Percentiles rank a stretch among this genome's conserved stretches.
Conservation (phyloP, 2,888 invertebrate genomes). For the Cryptocheilus praepositus region DNA sequence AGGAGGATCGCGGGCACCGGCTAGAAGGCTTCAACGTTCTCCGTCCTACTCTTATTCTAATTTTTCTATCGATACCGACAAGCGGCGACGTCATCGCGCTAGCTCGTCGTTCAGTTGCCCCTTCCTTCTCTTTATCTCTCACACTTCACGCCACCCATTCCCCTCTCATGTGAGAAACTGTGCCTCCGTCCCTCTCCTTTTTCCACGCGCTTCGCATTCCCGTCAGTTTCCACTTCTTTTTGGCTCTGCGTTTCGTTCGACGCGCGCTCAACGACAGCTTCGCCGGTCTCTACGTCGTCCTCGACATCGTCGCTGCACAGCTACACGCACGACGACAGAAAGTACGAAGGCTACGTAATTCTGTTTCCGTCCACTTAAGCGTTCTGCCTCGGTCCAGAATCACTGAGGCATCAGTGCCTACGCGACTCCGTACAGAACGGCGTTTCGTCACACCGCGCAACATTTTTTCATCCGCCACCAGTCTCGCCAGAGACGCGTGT, state of each 20-base stretch:
- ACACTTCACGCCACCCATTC: background rate
- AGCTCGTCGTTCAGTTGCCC: constrained; percentile 33
- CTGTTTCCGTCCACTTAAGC: too few relatives aligned
- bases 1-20: background rate
- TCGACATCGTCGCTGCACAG: too few relatives aligned
- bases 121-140: constrained; percentile 19
- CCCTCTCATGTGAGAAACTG: constrained; percentile 19
- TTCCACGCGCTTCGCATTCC: constrained; percentile 48
- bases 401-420: too few relatives aligned
- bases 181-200: constrained; percentile 48
- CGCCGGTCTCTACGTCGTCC: constrained; percentile 14
- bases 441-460: too few relatives aligned
- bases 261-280: constrained; percentile 6
- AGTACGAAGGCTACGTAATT: too few relatives aligned
- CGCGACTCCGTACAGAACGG: too few relatives aligned
- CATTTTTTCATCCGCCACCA: too few relatives aligned
- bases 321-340: too few relatives aligned
- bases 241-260: constrained; percentile 25
- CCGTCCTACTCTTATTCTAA: constrained; percentile 1
- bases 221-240: constrained; percentile 46
- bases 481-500: too few relatives aligned
- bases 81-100: constrained; percentile 36
- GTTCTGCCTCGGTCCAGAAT: too few relatives aligned
- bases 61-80: constrained; percentile 27
- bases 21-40: constrained; percentile 41